Percentiles rank a stretch among this genome's conserved stretches.
Conservation (phyloP, 2,888 invertebrate species). For the Brassicogethes aeneus region DNA sequence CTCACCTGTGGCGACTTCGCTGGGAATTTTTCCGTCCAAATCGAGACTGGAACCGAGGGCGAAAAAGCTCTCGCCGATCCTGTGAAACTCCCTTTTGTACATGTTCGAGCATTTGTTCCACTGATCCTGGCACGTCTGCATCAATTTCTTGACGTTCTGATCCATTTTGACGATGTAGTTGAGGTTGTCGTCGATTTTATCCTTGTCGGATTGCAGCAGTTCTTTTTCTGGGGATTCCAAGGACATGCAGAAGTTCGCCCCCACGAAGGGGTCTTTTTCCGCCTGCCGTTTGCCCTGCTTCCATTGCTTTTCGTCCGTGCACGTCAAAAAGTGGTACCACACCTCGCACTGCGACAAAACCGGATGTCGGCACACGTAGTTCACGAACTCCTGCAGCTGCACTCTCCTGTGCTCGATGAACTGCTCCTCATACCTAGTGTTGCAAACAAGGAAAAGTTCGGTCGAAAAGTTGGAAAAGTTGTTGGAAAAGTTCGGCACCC, state of each 20-base stretch:
- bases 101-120: conserved; percentile 77
- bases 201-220: conserved; percentile 63
- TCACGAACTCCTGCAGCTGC: conserved; percentile 92
- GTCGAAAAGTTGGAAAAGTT: too few species aligned
- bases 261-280: conserved; percentile 85
- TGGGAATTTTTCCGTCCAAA: neutral
- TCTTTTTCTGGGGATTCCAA: conserved; percentile 77
- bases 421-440: too few species aligned
- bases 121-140: conserved; percentile 74
- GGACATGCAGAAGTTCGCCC: conserved; percentile 85
- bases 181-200: conserved; percentile 77
- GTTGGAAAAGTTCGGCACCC: too few species aligned
- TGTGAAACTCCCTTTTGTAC: conserved; percentile 85
- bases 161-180: conserved; percentile 82
- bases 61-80: conserved; percentile 80
- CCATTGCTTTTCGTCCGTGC: conserved; percentile 96
- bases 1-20: conserved; percentile 39
- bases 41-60: conserved; percentile 77
- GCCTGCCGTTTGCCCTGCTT: conserved; percentile 93
- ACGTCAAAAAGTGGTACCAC: conserved; percentile 95
- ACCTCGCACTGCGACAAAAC: conserved; percentile 86
- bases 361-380: conserved; percentile 95
- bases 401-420: conserved; percentile 91
- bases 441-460: too few species aligned
- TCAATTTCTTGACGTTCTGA: conserved; percentile 73